Base-by-base conservation (phyloP, 2,113 vertebrate species). In the Rattus rattus region DNA sequence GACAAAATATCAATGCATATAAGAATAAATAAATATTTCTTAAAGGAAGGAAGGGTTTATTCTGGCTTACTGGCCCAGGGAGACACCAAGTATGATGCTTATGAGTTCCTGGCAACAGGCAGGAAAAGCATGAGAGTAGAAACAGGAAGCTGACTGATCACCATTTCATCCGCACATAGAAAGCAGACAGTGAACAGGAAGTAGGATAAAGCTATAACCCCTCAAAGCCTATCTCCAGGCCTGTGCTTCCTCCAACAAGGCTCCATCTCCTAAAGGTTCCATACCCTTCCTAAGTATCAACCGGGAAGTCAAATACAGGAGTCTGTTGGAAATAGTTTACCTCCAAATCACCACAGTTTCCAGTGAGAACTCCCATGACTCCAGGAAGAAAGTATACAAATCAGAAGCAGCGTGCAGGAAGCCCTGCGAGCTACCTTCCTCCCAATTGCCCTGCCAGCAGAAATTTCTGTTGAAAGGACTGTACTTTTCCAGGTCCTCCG, bases 361-460 rank as follows among this genome's bases (percentile, higher is more conserved):
- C 43, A 39, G 6, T 1, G 52, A 26, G 63, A 26, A 19, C 36
- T 61, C 56, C 47, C 4, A 0, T 4, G 81, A 8, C 12, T 43
- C 49, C 11, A 17, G 54, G 70, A 69, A 43, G 28, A 69, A 13
- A 10, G 2, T 9, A 1, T 0, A 26, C 26, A 9, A 22, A 3
- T 16, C 12, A 36, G 59, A 70, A 61, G 16, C 43, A 61, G n/a
- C 36, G 13, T 75, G 0, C 3, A 0, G 22, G 36, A 65, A 49
- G 7, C 22, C n/a, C 54, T 1, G 16, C 0, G 0, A 30, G 63
- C 17, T 24, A 14, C 5, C 22, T 30, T 22, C 36, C 36, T 65
- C 24, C 33, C 20, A 59, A 49, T 33, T 5, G 1, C 6, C 7
- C n/a, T 61, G 47, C 4, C 5, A 22, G 16, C n/a, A 63, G 52